phyloP scores from a whole-genome alignment of 1,140 invertebrate species.

The Lepeophtheirus salmonis region DNA sequence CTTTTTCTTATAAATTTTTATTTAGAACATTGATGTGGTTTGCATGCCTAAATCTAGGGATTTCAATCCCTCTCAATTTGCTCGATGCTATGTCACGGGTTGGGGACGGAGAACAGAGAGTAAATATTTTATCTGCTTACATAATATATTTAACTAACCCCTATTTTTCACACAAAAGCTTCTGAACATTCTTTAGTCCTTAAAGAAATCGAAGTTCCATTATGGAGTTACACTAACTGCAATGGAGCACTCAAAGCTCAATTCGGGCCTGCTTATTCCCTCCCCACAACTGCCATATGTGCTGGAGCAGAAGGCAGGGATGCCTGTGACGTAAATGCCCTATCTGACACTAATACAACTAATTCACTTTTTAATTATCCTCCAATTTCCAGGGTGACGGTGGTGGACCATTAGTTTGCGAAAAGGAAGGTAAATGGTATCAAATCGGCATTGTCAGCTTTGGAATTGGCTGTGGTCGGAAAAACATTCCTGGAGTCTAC shows the following conservation, averaged over 20 bases:
- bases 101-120: conserved; percentile 35
- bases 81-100: conserved; percentile 36
- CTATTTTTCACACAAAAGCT: conserved; percentile 22
- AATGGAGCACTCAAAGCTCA: conserved; percentile 27
- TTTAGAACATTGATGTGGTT: conserved; percentile 29
- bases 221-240: conserved; percentile 30
- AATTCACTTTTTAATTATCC: background rate
- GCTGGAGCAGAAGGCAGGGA: conserved; percentile 33
- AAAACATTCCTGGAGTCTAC: conserved; percentile 55
- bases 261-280: conserved; percentile 29
- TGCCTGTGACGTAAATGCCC: conserved; percentile 31
- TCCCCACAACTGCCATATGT: conserved; percentile 33
- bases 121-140: conserved; percentile 23
- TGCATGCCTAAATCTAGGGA: conserved; percentile 28
- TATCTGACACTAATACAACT: background rate
- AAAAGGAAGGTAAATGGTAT: conserved; percentile 32
- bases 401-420: conserved; percentile 44
- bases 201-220: conserved; percentile 32
- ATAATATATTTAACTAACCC: background rate
- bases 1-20: background rate
- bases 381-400: conserved; percentile 39
- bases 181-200: conserved; percentile 29
- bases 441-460: conserved; percentile 47
- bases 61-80: conserved; percentile 20
- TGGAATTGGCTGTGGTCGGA: conserved; percentile 63